These are phyloP conservation scores for Neomonachus schauinslandi DNA, from an alignment of 2,113 vertebrate genomes.

Conservation along the genomic window DNA sequence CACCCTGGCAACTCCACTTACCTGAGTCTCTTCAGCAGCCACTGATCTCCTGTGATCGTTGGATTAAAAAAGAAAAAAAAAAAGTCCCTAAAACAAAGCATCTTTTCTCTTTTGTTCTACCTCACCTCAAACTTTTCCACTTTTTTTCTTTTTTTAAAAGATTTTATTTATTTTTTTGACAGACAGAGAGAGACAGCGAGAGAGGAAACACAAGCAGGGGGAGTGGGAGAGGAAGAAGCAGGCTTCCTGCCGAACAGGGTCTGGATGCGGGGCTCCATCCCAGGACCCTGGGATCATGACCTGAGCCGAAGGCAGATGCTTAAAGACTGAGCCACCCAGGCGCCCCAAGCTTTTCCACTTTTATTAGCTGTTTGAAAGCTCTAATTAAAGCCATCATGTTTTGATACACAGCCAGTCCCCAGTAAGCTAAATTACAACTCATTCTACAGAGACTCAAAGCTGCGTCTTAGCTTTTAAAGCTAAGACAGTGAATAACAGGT, in stretches of 20 bases:
- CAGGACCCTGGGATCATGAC: too few species aligned
- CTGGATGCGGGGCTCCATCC: too few species aligned
- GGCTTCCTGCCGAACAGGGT: too few species aligned
- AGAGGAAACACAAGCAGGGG: too few species aligned
- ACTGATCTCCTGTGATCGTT: conserved; percentile 1
- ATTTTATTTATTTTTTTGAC: too few species aligned
- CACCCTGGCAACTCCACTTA: background rate
- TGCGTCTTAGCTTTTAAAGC: background rate
- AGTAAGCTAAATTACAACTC: conserved; percentile 15
- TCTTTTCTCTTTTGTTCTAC: background rate
- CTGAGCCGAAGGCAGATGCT: too few species aligned
- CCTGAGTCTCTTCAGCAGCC: background rate
- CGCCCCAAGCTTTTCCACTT: background rate
- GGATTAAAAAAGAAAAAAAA: conserved; percentile 56
- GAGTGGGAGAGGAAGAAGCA: too few species aligned
- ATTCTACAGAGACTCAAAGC: background rate
- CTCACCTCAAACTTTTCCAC: background rate
- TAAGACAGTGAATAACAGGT: background rate
- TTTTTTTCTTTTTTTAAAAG: too few species aligned
- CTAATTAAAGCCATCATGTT: conserved; percentile 32
- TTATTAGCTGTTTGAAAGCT: conserved; percentile 23
- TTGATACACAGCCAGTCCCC: background rate
- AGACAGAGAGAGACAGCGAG: too few species aligned
- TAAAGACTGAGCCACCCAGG: too few species aligned
- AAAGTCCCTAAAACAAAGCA: background rate